Evolutionary conservation across 2,888 invertebrate genomes (phyloP).

Genomic region (Ochropacha duplaris): DNA sequence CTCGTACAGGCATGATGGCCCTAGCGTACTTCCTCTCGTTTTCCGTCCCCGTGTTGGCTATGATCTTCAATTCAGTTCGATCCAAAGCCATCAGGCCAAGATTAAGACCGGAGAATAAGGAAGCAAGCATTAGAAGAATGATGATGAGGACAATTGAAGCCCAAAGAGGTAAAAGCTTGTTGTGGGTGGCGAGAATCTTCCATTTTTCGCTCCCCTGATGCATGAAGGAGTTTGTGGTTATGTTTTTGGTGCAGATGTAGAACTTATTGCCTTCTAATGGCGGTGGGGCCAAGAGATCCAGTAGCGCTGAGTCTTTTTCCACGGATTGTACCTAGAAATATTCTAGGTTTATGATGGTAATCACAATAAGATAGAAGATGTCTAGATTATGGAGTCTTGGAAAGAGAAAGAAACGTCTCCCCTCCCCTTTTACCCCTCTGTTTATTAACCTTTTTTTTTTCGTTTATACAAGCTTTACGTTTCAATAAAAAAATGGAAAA

Average conservation of each 20-base stretch:
- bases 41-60: slow-evolving; percentile 94
- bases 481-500: too few relatives aligned
- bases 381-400: too few relatives aligned
- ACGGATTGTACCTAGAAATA: slow-evolving; percentile 45
- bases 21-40: slow-evolving; percentile 92
- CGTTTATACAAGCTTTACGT: too few relatives aligned
- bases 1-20: slow-evolving; percentile 94
- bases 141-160: slow-evolving; percentile 88
- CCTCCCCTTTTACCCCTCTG: too few relatives aligned
- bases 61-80: slow-evolving; percentile 95
- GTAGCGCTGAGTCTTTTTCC: slow-evolving; percentile 50
- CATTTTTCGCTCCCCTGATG: slow-evolving; percentile 87
- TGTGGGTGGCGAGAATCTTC: slow-evolving; percentile 86
- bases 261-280: slow-evolving; percentile 61
- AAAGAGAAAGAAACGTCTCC: too few relatives aligned
- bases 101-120: slow-evolving; percentile 98
- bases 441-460: too few relatives aligned
- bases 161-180: slow-evolving; percentile 91
- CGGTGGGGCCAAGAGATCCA: slow-evolving; percentile 56
- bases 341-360: too few relatives aligned
- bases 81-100: slow-evolving; percentile 97
- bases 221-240: slow-evolving; percentile 59
- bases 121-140: slow-evolving; percentile 92
- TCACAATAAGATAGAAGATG: too few relatives aligned
- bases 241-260: slow-evolving; percentile 67